Evolutionary conservation across 2,113 vertebrate species (phyloP), one percentile per base, ranked within the genome.

Genomic region (Etheostoma spectabile): DNA sequence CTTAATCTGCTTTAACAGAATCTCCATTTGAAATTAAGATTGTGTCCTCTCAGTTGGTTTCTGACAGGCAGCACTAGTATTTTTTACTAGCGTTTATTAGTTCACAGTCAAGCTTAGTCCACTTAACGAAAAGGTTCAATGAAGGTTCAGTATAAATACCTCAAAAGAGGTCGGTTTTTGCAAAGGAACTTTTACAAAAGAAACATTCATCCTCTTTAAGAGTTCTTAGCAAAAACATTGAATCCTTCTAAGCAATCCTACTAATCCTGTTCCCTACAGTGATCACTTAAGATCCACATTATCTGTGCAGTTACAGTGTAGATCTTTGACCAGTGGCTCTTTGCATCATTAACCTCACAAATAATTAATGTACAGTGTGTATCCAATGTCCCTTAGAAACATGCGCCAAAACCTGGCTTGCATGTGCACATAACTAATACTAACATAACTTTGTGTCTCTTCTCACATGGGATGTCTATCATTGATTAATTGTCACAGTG

Each of bases 1-100:
- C 42, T 86, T 91, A 91, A 92, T 85, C 89, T 85, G 80, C 74
- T 64, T 84, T 69, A 77, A 80, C 73, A 74, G 38, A 79, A 83
- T 71, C 74, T 56, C 67, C 24, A 35, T 45, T 79, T 3, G 33
- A 77, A 86, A 68, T 30, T 14, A 83, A 53, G 60, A 72, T 30
- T 66, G 48, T 6, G 35, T 64, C 56, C 24, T 78, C 35, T 79
- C 68, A 21, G 21, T 19, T 59, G 52, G 55, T 51, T 55, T 51
- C 68, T 78, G 62, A 70, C 16, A 49, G 16, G 6, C 11, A 65
- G 18, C n/a, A 56, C 52, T 5, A 22, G 38, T 42, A 42, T 30
- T 3, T 30, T 0, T 30, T 30, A 30, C 30, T 30, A 30, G 30
- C 4, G 3, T 59, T n/a, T 18, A 53, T 61, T 14, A 27, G 27